Evolutionary conservation across 2,888 invertebrate genomes (phyloP).

Genomic region (Sepioteuthis lessoniana): DNA sequence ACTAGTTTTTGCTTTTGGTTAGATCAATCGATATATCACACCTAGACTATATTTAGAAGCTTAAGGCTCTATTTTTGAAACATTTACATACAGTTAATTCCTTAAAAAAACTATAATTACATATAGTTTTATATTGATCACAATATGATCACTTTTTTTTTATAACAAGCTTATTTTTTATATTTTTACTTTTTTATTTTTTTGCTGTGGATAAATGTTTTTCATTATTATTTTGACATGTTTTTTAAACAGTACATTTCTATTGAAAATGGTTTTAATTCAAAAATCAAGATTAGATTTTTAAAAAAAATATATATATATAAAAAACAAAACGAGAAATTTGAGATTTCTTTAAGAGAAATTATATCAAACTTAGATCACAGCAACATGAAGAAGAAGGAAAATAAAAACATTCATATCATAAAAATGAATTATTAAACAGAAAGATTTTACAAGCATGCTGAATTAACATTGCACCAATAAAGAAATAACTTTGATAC

Average conservation of each 20-base stretch:
- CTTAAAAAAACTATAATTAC: background rate
- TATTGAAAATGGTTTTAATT: background rate
- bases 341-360: background rate
- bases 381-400: background rate
- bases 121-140: background rate
- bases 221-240: background rate
- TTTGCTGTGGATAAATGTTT: background rate
- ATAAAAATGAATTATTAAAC: background rate
- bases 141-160: background rate
- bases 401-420: background rate
- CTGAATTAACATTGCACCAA: constrained; percentile 11
- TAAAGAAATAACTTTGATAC: background rate
- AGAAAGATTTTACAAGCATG: constrained; percentile 23
- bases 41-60: background rate
- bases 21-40: background rate
- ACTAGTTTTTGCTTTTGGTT: too few species aligned
- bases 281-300: background rate
- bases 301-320: too few species aligned
- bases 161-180: too few species aligned
- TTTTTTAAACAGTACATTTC: background rate
- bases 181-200: background rate
- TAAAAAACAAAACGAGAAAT: background rate
- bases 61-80: background rate
- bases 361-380: background rate
- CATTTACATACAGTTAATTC: background rate